Evolutionary conservation across 2,113 vertebrate genomes (phyloP), one percentile per base, ranked within the genome.

Genomic region (Zosterops borbonicus): DNA sequence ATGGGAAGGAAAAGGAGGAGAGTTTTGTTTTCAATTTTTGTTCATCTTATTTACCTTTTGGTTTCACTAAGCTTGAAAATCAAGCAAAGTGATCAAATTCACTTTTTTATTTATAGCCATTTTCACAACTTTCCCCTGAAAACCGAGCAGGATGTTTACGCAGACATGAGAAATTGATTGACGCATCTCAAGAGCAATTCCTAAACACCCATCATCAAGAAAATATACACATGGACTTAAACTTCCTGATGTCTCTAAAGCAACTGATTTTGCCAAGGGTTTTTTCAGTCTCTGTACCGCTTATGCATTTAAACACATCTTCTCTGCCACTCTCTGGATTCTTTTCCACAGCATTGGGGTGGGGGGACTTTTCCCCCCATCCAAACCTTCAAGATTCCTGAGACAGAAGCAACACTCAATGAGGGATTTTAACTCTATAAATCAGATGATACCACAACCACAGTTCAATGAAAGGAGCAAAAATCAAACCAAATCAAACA

Each of bases 401-500:
- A 92, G 39, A 37, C 11, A 88, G 84, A 59, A 1, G 17, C 67
- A 87, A 86, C 55, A 35, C 46, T 37, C 67, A 11, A 37, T 3
- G 53, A 92, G 49, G 81, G 71, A 82, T 87, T 92, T 79, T 76
- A 92, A 78, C 69, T 56, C 92, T 29, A 20, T 84, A 92, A 94
- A 93, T 70, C 89, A 79, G 74, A 79, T 24, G 87, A 89, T 69
- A 58, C 62, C 83, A 94, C 92, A 94, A 95, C 86, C 89, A 84
- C 58, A 84, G 77, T 71, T 96, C 93, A 95, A 96, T 95, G 92
- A 87, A 83, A 94, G 90, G 86, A 95, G 88, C 79, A 96, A 92
- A 94, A 96, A 95, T 73, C 93, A 92, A 91, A 90, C 46, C 83
- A 92, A 90, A 97, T 95, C 94, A 93, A 96, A 94, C 96, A 96